Evolutionary conservation across 1,140 invertebrate species (phyloP).

Genomic region (Daktulosphaira vitifoliae): DNA sequence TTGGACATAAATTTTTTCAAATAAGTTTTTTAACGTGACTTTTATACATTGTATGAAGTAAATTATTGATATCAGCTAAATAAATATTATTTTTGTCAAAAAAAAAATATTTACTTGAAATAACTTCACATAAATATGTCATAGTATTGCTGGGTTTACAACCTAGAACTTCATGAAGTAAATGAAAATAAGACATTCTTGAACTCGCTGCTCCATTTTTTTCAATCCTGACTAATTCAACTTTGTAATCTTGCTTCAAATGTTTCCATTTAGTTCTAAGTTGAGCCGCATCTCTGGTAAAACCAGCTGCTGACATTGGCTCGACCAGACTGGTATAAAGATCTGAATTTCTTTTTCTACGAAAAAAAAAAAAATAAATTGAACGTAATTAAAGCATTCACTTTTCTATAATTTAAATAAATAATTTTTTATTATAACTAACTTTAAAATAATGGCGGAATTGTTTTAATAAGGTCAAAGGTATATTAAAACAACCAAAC

Average conservation of each 20-base stretch:
- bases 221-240: slow-evolving; percentile 19
- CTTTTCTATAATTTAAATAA: no score
- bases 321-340: slow-evolving; percentile 19
- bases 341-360: slow-evolving; percentile 26
- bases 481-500: no score
- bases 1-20: no score
- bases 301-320: slow-evolving; percentile 20
- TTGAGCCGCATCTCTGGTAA: slow-evolving; percentile 19
- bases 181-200: slow-evolving; percentile 21
- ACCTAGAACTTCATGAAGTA: slow-evolving; percentile 17
- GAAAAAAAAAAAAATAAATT: background rate
- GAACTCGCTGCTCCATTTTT: slow-evolving; percentile 8
- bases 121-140: slow-evolving; percentile 21
- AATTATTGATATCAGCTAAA: no score
- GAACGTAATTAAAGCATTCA: no score
- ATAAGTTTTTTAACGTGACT: no score
- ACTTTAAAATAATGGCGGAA: no score
- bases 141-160: slow-evolving; percentile 17
- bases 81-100: no score
- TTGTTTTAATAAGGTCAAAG: no score
- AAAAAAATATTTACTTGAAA: slow-evolving; percentile 6
- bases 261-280: slow-evolving; percentile 25
- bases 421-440: no score
- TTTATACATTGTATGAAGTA: no score
- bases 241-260: slow-evolving; percentile 24